Conservation (phyloP, 2,888 invertebrate species). For the Cataglyphis rosenhaueri region DNA sequence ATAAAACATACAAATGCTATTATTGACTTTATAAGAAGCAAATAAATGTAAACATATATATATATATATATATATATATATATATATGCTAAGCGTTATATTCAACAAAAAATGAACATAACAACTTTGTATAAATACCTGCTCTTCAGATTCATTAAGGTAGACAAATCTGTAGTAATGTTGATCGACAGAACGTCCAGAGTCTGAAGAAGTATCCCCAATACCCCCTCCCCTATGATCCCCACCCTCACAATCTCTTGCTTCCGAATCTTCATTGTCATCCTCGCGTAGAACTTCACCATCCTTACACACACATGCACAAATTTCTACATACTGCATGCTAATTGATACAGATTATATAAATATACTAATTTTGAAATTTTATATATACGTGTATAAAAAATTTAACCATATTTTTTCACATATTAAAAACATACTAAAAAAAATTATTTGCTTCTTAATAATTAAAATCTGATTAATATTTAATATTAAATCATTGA, state of each 20-base stretch:
- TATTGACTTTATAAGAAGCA: constrained; percentile 37
- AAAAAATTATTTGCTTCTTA: not conserved
- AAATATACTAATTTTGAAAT: constrained; percentile 42
- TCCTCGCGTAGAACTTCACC: constrained; percentile 85
- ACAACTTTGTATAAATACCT: constrained; percentile 78
- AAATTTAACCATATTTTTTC: not conserved
- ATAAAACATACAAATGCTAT: constrained; percentile 78
- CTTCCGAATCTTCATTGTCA: constrained; percentile 84
- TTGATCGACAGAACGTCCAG: constrained; percentile 81
- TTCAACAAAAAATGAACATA: constrained; percentile 55
- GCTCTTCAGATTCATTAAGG: constrained; percentile 82
- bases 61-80: constrained; percentile 8
- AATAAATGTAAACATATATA: constrained; percentile 78
- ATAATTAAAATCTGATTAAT: constrained; percentile 16
- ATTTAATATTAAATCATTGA: constrained; percentile 7
- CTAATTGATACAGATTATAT: constrained; percentile 70
- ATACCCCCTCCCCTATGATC: constrained; percentile 79
- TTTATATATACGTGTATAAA: constrained; percentile 40
- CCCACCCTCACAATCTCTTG: constrained; percentile 82
- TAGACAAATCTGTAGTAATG: constrained; percentile 73
- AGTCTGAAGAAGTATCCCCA: constrained; percentile 81
- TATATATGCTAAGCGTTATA: constrained; percentile 16
- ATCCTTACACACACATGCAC: constrained; percentile 85
- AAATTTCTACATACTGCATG: constrained; percentile 83
- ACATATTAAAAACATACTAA: not conserved